Percentiles rank a stretch among this genome's conserved stretches.
Evolutionary conservation across 2,797 vertebrate species (phyloP).

Genomic region (Pangasius sanitwongsei): DNA sequence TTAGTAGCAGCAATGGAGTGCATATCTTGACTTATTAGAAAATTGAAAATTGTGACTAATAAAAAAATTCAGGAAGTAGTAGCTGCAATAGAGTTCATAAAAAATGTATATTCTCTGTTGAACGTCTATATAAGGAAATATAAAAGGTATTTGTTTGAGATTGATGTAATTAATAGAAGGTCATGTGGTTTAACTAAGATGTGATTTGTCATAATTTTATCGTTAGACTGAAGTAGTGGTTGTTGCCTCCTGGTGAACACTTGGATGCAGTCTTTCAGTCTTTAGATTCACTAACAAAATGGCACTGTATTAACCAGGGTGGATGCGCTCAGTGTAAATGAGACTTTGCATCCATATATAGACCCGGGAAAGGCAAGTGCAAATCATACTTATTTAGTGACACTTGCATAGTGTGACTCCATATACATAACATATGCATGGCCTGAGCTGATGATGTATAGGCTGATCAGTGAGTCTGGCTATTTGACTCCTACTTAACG

Average conservation of each 20-base stretch:
- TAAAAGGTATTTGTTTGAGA: not conserved
- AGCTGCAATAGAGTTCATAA: too few species aligned
- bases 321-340: constrained; percentile 5
- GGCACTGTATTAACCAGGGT: constrained; percentile 1
- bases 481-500: constrained; percentile 34
- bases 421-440: constrained; percentile 30
- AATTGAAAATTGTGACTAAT: not conserved
- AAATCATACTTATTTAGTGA: constrained; percentile 43
- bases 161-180: not conserved
- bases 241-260: not conserved
- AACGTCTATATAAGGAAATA: not conserved
- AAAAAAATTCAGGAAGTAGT: not conserved
- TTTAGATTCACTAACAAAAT: constrained; percentile 13
- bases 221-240: not conserved
- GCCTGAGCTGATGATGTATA: constrained; percentile 42
- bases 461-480: constrained; percentile 18
- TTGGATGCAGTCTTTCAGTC: not conserved
- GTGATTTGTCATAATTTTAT: not conserved
- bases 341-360: constrained; percentile 45
- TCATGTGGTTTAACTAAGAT: not conserved
- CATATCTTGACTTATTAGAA: not conserved
- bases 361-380: constrained; percentile 28
- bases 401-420: constrained; percentile 25
- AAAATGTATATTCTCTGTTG: not conserved
- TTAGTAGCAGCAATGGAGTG: not conserved